Base-by-base conservation (phyloP, 2,113 vertebrate species). In the Sander vitreus region DNA sequence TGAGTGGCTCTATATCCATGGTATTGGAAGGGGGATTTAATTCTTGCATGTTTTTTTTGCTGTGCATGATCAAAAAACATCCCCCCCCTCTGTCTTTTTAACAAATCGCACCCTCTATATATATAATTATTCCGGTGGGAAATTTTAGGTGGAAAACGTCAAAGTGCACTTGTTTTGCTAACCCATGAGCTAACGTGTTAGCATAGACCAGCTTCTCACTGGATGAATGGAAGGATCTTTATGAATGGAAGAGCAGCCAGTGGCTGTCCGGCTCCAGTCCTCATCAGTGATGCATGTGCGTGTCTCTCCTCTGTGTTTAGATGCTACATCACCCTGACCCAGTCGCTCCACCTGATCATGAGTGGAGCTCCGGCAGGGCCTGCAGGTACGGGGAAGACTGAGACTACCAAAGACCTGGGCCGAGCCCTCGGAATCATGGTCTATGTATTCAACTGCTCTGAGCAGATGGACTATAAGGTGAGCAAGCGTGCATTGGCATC, bases 391-490 rank as follows among this genome's bases (percentile, higher is more conserved):
- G 98, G 98, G 82, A 99, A 99, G 92, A 99, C 98, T 0, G 97
- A 99, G 93, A 99, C 98, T 5, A 99, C 98, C 16, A 99, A 99
- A 90, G 98, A 99, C 83, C 14, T 99, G 92, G 98, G 98, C 8
- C 92, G 98, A 62, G 97, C 97, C 0, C 94, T 99, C 19, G 97
- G 98, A 76, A 93, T 97, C 92, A 98, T 99, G 97, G 98, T 99
- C 69, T 99, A 99, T 0, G 98, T 99, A 51, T 99, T 99, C 77
- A 99, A 99, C 95, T 99, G 98, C 94, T 99, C 98, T 0, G 97
- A 99, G 91, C 98, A 99, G 94, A 99, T 99, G 98, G 98, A 99
- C 93, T 97, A 98, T 92, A 97, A 99, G 97, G 98, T 98, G 57
- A 83, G 75, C 8, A 0, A 10, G 21, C 9, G 1, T 9, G 7